Evolutionary conservation across 2,797 vertebrate genomes (phyloP).

Genomic region (Chelidonichthys spinosus): DNA sequence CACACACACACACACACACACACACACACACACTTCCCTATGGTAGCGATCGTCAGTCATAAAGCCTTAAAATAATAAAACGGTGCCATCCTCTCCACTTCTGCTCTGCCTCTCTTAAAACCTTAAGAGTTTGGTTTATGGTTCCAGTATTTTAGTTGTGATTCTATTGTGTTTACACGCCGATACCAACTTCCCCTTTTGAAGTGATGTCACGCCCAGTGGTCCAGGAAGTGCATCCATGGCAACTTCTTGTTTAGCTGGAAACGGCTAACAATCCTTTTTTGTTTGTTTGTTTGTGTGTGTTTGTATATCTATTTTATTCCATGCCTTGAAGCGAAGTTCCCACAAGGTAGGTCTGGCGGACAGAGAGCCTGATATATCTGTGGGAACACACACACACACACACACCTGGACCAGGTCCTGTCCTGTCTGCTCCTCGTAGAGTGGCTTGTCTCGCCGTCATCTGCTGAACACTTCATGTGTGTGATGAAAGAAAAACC

Average conservation of each 20-base stretch:
- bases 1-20: constrained; percentile 15
- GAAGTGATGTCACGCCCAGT: constrained; percentile 30
- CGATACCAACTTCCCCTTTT: constrained; percentile 46
- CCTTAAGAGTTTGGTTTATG: background rate
- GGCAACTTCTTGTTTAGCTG: constrained; percentile 70
- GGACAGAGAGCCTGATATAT: constrained; percentile 67
- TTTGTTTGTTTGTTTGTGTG: constrained; percentile 60
- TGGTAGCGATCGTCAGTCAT: background rate
- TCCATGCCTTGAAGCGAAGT: constrained; percentile 86
- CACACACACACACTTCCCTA: constrained; percentile 1
- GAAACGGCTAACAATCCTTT: constrained; percentile 75
- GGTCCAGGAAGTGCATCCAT: constrained; percentile 68
- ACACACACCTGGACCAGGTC: constrained; percentile 31
- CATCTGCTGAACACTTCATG: constrained; percentile 34
- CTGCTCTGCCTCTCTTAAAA: background rate
- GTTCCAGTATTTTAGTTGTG: constrained; percentile 15
- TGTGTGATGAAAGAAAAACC: constrained; percentile 27
- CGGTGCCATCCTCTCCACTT: background rate
- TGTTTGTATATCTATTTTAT: constrained; percentile 78
- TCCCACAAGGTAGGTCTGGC: constrained; percentile 87
- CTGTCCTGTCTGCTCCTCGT: constrained; percentile 64
- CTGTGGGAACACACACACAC: constrained; percentile 71
- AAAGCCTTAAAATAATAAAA: background rate
- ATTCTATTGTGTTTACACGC: constrained; percentile 32
- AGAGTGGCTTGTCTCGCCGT: constrained; percentile 67